Conservation (phyloP, 2,113 vertebrate genomes). For the Mionectes macconnelli region DNA sequence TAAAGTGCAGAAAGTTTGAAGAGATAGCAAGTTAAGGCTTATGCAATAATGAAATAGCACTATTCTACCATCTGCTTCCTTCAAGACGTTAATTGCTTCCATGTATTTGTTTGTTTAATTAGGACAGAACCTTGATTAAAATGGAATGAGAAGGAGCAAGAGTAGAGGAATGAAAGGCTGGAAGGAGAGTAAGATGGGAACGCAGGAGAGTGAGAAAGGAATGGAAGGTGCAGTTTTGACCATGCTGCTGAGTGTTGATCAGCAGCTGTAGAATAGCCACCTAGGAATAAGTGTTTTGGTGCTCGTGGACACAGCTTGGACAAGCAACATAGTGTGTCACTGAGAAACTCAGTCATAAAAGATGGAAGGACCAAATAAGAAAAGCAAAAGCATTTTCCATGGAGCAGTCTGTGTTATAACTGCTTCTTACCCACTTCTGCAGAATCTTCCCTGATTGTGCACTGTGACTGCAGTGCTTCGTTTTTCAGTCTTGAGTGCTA, state of each 20-base stretch:
- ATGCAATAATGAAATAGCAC: constrained; percentile 71
- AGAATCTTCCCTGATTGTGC: not conserved
- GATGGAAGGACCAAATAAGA: not conserved
- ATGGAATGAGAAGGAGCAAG: constrained; percentile 54
- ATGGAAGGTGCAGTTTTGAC: not conserved
- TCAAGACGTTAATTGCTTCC: constrained; percentile 77
- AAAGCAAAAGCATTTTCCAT: not conserved
- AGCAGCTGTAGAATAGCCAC: not conserved
- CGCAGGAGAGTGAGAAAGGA: not conserved
- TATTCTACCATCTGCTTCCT: constrained; percentile 77
- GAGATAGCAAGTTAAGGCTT: constrained; percentile 76
- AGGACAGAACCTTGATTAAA: constrained; percentile 74
- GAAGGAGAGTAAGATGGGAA: not conserved
- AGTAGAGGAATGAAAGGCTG: constrained; percentile 19
- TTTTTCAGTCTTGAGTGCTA: not conserved
- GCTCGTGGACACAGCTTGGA: not conserved
- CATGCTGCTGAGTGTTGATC: not conserved
- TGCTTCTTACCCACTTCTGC: not conserved
- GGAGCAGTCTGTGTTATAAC: not conserved
- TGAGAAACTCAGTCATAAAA: not conserved
- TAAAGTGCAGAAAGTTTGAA: constrained; percentile 79
- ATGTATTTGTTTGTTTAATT: constrained; percentile 83
- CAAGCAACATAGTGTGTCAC: not conserved
- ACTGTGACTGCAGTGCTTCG: not conserved
- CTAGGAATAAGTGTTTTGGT: not conserved